Conservation (phyloP, 2,888 invertebrate species). For the Rhodophaea formosa region DNA sequence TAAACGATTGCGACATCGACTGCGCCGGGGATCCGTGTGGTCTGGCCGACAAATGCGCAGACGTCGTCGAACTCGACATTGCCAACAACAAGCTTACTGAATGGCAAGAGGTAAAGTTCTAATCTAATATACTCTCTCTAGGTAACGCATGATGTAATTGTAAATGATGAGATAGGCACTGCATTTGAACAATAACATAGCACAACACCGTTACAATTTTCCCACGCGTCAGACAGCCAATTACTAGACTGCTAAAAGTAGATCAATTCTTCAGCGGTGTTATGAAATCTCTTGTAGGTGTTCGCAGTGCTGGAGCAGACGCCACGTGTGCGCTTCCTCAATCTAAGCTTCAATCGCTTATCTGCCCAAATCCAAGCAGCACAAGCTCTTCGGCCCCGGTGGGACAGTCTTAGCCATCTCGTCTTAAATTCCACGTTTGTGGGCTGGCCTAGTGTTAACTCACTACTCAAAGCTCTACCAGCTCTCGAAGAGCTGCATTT, state of each 20-base stretch:
- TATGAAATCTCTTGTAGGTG: conserved; percentile 76
- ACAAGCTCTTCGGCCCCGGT: conserved; percentile 67
- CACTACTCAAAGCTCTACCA: conserved; percentile 87
- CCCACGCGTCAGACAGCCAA: conserved; percentile 10
- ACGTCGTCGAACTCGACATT: conserved; percentile 96
- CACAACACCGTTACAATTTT: not conserved
- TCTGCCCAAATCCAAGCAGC: conserved; percentile 85
- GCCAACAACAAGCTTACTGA: conserved; percentile 94
- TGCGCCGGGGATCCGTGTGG: conserved; percentile 91
- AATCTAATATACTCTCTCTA: not conserved
- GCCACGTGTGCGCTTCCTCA: conserved; percentile 94
- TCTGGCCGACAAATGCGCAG: conserved; percentile 90
- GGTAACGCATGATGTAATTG: conserved; percentile 1
- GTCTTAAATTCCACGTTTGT: conserved; percentile 94
- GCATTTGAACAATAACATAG: not conserved
- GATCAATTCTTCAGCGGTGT: not conserved
- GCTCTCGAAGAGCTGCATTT: conserved; percentile 94
- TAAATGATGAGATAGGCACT: conserved; percentile 1
- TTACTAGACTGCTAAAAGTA: conserved; percentile 1
- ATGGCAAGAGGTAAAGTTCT: conserved; percentile 90
- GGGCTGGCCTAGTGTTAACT: conserved; percentile 91
- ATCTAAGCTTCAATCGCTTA: conserved; percentile 93
- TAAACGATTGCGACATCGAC: conserved; percentile 95
- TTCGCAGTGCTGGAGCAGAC: conserved; percentile 93
- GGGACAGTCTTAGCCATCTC: conserved; percentile 86